A percentile compares a stretch with the other conserved stretches of the same genome.
Conservation (phyloP, 2,888 invertebrate genomes). For the Ischnura elegans region DNA sequence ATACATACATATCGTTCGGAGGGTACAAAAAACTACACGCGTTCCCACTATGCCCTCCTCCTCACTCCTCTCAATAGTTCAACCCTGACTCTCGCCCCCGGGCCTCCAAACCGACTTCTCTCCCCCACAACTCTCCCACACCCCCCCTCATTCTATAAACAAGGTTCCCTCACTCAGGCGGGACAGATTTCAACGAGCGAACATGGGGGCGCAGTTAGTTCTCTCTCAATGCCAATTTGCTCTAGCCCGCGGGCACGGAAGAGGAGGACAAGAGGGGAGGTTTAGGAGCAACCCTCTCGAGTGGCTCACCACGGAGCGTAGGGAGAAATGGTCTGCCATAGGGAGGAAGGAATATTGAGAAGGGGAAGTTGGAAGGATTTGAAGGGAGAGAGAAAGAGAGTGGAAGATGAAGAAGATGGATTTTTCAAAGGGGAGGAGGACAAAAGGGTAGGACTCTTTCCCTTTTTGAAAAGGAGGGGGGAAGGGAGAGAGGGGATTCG, state of each 20-base stretch:
- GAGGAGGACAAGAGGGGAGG: no score
- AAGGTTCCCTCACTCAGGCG: slow-evolving; percentile 30
- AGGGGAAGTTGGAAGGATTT: background rate
- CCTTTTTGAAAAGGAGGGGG: no score
- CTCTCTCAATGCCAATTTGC: slow-evolving; percentile 62
- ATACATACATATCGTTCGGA: slow-evolving; percentile 12
- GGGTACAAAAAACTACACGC: slow-evolving; percentile 41
- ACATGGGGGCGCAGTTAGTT: slow-evolving; percentile 54
- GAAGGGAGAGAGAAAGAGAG: background rate
- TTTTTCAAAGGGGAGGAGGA: background rate
- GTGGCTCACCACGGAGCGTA: slow-evolving; percentile 50
- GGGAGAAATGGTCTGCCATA: background rate
- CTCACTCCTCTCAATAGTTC: background rate
- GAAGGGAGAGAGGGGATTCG: background rate
- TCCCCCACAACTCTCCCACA: background rate
- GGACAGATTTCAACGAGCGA: slow-evolving; percentile 62
- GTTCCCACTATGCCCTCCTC: slow-evolving; percentile 40
- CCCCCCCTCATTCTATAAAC: slow-evolving; percentile 21
- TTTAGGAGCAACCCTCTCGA: slow-evolving; percentile 22
- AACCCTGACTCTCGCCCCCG: background rate
- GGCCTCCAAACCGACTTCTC: background rate
- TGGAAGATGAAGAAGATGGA: background rate
- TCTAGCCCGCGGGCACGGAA: slow-evolving; percentile 41
- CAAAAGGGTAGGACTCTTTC: slow-evolving; percentile 27
- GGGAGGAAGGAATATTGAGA: background rate